Base-by-base conservation (phyloP, 2,797 vertebrate genomes). In the Tragopan temminckii region DNA sequence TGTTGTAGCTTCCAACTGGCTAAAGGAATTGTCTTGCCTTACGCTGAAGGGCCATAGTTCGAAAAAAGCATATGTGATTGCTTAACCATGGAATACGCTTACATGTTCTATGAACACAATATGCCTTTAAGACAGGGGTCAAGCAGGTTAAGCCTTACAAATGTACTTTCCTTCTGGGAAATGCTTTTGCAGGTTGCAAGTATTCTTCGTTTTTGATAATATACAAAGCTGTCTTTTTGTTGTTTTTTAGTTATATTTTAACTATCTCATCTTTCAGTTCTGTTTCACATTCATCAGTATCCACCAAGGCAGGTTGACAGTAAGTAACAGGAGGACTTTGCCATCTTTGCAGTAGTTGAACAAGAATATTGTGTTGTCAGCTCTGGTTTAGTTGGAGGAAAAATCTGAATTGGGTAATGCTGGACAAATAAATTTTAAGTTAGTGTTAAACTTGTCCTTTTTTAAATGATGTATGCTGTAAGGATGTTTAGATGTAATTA, bases 391-490 rank as follows among this genome's bases (percentile, higher is more conserved):
- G 58, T 27, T 38, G 80, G 24, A 66, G 11, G 45, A 62, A 42
- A 66, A 29, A 77, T 78, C 27, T 76, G 33, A 58, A 45, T 12
- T 16, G 36, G 8, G 33, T 85, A 24, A 31, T 50, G 5, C n/a
- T 78, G 45, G 20, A 13, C 36, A 76, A 13, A 38, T 48, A 7
- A 1, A 9, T 35, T 35, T 45, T 36, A 79, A 9, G 29, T 33
- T 86, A 7, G 25, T 46, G 29, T 58, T 18, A 64, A 82, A 64
- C 27, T 27, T 78, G 16, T 12, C 42, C 17, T 78, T 83, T 52
- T 42, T 27, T 1, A 19, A 61, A 84, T 52, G 9, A 3, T 11
- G 5, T 3, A 0, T 1, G 0, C 40, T 43, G 5, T 13, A 38
- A n/a, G 29, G 11, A 4, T 53, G 4, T 72, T 86, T 63, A 48